Base-by-base conservation (phyloP, 2,113 vertebrate species). In the Poecilia latipinna region DNA sequence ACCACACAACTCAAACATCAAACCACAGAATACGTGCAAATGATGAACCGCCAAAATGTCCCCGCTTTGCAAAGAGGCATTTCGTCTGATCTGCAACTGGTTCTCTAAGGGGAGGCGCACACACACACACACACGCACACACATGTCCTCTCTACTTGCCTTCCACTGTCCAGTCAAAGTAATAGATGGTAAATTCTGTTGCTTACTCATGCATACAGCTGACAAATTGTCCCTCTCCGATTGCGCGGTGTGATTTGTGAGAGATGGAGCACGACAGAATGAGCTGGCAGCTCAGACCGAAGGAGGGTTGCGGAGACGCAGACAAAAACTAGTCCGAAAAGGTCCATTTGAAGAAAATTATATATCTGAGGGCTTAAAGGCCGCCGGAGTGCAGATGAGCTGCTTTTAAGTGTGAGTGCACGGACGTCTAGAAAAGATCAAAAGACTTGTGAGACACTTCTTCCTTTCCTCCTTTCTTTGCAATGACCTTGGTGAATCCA, bases 171-270 rank as follows among this genome's bases (percentile, higher is more conserved):
- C 87, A 89, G 94, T 91, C 93, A 91, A 82, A 90, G 86, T 93
- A 93, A 93, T 93, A 91, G 91, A 92, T 89, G 91, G 90, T 89
- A 90, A 92, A 93, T 92, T 92, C 90, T 88, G 89, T 88, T 91
- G 93, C 92, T 92, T 91, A 92, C 90, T 93, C 93, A 91, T 93
- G 93, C 93, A 95, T 93, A 93, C 87, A 68, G 84, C 87, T 87
- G 89, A 93, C 90, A 95, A 95, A 95, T 93, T 93, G 91, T 91
- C 88, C 88, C 93, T 81, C 92, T 89, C 88, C 84, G 85, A 93
- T 89, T 86, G 86, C 70, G 79, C 87, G 26, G 70, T 87, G 84
- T 93, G 93, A 93, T 93, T 92, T 90, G 91, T 84, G 89, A 84
- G 82, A 93, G 92, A 91, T 78, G 82, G 83, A 65, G 85, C 74